Conservation (phyloP, 2,888 invertebrate genomes). For the Heliconius charithonia region DNA sequence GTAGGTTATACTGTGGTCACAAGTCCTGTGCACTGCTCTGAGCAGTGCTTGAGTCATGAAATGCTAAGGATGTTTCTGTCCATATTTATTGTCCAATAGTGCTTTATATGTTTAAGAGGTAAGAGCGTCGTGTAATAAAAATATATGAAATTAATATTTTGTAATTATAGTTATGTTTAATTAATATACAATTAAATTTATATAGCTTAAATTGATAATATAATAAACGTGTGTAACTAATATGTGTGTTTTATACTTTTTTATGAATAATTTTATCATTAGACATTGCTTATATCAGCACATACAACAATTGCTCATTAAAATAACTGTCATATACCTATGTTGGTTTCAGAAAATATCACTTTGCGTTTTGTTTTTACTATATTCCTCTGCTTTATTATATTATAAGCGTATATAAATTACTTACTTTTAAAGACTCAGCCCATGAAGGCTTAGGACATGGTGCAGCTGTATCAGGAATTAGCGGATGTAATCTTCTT, state of each 20-base stretch:
- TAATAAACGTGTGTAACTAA: neutral
- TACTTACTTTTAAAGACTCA: conserved; percentile 92
- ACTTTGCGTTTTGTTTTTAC: neutral
- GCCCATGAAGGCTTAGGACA: conserved; percentile 98
- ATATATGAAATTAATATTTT: neutral
- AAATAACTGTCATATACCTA: neutral
- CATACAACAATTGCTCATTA: neutral
- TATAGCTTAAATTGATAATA: neutral
- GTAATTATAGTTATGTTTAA: neutral
- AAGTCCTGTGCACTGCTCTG: neutral
- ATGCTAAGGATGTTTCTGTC: neutral
- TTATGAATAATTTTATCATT: neutral
- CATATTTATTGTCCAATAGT: neutral
- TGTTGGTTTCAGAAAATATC: neutral
- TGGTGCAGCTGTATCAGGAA: conserved; percentile 90
- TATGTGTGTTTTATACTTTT: neutral
- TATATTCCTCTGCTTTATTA: neutral
- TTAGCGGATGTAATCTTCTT: conserved; percentile 91
- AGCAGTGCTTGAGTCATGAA: neutral
- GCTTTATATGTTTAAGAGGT: too few species aligned
- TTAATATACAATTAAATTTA: neutral
- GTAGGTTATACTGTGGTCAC: too few species aligned
- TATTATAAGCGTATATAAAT: neutral
- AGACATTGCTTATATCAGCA: neutral
- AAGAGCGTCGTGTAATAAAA: neutral